A percentile compares a stretch with the other conserved stretches of the same genome.
Evolutionary conservation across 2,888 invertebrate genomes (phyloP).

Genomic region (Euphydryas editha): DNA sequence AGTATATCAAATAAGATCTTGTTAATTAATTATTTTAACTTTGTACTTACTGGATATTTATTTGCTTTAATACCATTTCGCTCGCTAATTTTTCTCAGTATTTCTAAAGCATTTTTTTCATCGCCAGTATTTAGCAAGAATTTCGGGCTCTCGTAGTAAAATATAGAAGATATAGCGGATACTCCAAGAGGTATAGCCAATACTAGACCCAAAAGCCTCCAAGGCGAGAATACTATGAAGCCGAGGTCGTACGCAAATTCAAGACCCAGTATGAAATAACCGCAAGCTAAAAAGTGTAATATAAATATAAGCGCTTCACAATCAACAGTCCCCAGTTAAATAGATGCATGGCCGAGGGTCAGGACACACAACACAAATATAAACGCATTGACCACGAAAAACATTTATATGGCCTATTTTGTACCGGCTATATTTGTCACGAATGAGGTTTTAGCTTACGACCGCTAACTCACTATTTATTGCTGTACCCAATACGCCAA

Average conservation of each 20-base stretch:
- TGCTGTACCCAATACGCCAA: too few relatives aligned
- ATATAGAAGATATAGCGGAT: constrained; percentile 78
- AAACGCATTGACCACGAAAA: too few relatives aligned
- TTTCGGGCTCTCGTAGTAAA: constrained; percentile 89
- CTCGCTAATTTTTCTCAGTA: constrained; percentile 82
- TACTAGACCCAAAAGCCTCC: constrained; percentile 59
- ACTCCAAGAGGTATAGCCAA: constrained; percentile 82
- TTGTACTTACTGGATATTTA: constrained; percentile 49
- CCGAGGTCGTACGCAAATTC: constrained; percentile 43
- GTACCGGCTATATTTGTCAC: too few relatives aligned
- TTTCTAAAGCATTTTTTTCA: constrained; percentile 83
- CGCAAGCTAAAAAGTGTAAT: background rate
- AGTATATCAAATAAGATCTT: too few relatives aligned
- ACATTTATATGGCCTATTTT: too few relatives aligned
- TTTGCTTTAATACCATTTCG: constrained; percentile 69
- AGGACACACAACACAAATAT: too few relatives aligned
- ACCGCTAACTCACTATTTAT: too few relatives aligned
- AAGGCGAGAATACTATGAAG: constrained; percentile 55
- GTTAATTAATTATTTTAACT: too few relatives aligned
- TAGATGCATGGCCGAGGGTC: too few relatives aligned
- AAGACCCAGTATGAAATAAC: constrained; percentile 52
- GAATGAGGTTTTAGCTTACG: too few relatives aligned
- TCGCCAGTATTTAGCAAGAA: constrained; percentile 85
- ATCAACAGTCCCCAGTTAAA: too few relatives aligned
- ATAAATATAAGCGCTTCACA: background rate